Base-by-base conservation (phyloP, 2,113 vertebrate genomes). In the mouse (Mus musculus) region DNA sequence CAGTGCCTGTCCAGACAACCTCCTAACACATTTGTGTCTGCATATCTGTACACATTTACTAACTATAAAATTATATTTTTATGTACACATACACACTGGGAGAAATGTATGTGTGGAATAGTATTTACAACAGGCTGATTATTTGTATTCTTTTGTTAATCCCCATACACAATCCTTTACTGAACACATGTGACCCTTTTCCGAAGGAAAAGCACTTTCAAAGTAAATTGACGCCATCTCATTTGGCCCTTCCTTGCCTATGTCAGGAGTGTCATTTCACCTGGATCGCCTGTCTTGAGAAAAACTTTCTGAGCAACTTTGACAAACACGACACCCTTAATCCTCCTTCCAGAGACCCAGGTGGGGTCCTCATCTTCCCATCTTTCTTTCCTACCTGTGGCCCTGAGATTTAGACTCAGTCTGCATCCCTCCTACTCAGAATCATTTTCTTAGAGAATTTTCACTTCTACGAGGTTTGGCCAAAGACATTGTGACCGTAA, bases 1-100 rank as follows among this genome's bases (percentile, higher is more conserved):
- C 94, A 96, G 88, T 97, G 96, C 22, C 69, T 39, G 16, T 39
- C 28, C 19, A 86, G 67, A 93, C 22, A 65, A 73, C 87, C 65
- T 90, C 56, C 87, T 54, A 65, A 90, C 69, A 54, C 67, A 77
- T 77, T 46, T 78, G 52, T 49, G 20, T 95, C 93, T 90, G 26
- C 89, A 59, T 75, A 33, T 42, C 61, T 39, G 13, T 28, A 63
- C 59, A 59, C 22, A 42, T n/a, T 75, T 46, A 85, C 26, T 82
- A 90, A 94, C 76, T 36, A 86, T 67, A 88, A 81, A 94, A 63
- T 71, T 52, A 20, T 75, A 26, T 36, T 19, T 92, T 20, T 65
- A 36, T 26, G 0, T 87, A 49, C 20, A 65, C 20, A 84, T 36
- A 69, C 42, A 89, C 69, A 82, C 13, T 26, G 92, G 17, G 39